Conservation (phyloP, 1,140 invertebrate species). For the Drosophila aff. region DNA sequence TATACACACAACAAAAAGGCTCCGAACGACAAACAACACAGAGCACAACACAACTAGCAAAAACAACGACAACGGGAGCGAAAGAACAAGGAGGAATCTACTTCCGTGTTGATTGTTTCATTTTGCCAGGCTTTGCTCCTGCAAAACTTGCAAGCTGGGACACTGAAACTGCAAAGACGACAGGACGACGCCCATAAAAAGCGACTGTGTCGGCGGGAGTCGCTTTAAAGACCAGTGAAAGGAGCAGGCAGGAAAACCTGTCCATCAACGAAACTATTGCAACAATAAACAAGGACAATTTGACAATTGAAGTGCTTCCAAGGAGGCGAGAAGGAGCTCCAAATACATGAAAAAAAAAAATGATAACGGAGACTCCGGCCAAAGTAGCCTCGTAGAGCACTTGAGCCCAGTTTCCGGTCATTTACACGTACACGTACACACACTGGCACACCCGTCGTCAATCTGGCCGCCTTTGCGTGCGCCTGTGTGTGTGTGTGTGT, state of each 20-base stretch:
- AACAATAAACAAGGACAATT: conserved; percentile 83
- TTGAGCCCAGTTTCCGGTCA: conserved; percentile 82
- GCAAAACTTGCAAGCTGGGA: conserved; percentile 26
- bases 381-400: conserved; percentile 66
- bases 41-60: conserved; percentile 25
- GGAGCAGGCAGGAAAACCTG: conserved; percentile 67
- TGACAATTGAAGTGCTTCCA: conserved; percentile 79
- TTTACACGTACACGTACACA: conserved; percentile 82
- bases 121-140: conserved; percentile 56
- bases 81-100: conserved; percentile 53
- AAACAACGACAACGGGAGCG: conserved; percentile 47
- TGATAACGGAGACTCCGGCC: conserved; percentile 6
- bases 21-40: conserved; percentile 30
- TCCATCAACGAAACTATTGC: conserved; percentile 81
- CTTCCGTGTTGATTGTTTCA: conserved; percentile 82
- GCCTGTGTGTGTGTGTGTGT: conserved; percentile 29
- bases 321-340: conserved; percentile 13
- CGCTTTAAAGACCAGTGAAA: conserved; percentile 80
- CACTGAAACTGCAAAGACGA: conserved; percentile 46
- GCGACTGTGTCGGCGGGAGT: conserved; percentile 74
- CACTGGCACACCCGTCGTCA: conserved; percentile 5
- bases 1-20: conserved; percentile 50
- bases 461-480: conserved; percentile 11
- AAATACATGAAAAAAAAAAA: conserved; percentile 3
- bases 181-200: conserved; percentile 75